phyloP scores from a whole-genome alignment of 2,888 invertebrate species.

The Alentia gelatinosa region DNA sequence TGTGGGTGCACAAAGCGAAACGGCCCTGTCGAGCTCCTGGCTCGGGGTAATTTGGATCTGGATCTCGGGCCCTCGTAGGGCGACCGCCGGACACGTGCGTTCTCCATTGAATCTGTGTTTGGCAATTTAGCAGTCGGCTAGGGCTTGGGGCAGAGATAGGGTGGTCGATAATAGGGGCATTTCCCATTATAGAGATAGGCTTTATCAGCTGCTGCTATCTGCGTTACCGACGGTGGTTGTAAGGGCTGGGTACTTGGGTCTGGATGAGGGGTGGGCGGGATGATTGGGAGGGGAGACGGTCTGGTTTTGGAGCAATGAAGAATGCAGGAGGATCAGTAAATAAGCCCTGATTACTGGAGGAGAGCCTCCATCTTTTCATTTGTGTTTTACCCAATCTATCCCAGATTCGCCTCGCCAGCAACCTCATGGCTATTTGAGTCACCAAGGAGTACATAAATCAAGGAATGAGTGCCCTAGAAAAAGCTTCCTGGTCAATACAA shows the following conservation, averaged over 20 bases:
- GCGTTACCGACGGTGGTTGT: not conserved
- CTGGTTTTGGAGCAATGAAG: not conserved
- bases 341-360: not conserved
- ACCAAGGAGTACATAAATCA: no score
- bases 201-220: not conserved
- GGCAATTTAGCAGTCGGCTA: conserved; percentile 47
- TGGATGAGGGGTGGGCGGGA: not conserved
- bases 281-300: not conserved
- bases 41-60: not conserved
- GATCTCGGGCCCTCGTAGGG: not conserved
- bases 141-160: not conserved
- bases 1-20: no score
- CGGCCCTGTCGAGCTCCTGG: not conserved
- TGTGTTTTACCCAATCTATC: no score
- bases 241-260: not conserved
- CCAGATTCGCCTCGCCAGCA: no score
- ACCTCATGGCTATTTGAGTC: no score
- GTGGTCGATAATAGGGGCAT: conserved; percentile 31
- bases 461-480: no score
- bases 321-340: not conserved
- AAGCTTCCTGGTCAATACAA: no score
- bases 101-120: conserved; percentile 38
- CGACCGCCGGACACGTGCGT: not conserved
- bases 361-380: no score
- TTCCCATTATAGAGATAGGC: conserved; percentile 34